A percentile compares a stretch with the other conserved stretches of the same genome.
These are phyloP conservation scores for Drosophila murphyi DNA, from an alignment of 1,140 invertebrate species.

Conservation along the genomic window DNA sequence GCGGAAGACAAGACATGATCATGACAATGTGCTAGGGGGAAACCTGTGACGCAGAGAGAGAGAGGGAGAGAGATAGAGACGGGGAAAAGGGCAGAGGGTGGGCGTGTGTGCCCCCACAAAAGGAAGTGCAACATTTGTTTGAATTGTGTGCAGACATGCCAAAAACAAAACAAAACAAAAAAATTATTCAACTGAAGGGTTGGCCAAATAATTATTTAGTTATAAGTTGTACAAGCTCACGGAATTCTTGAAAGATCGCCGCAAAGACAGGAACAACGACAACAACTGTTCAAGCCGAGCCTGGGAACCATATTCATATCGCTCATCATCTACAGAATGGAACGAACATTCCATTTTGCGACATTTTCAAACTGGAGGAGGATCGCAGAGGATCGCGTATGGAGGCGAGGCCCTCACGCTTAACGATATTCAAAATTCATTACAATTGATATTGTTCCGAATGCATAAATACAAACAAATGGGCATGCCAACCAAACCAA, in stretches of 20 bases:
- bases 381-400: conserved; percentile 18
- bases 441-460: conserved; percentile 84
- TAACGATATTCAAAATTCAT: conserved; percentile 84
- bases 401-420: conserved; percentile 58
- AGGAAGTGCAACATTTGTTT: conserved; percentile 71
- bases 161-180: conserved; percentile 7
- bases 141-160: conserved; percentile 48
- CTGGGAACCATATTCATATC: conserved; percentile 84
- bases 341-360: conserved; percentile 73
- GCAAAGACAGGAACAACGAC: conserved; percentile 7
- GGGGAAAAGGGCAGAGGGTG: not conserved
- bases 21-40: conserved; percentile 25
- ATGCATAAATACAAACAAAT: conserved; percentile 84
- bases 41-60: not conserved
- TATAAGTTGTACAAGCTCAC: conserved; percentile 28
- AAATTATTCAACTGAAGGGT: conserved; percentile 29
- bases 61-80: not conserved
- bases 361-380: conserved; percentile 46
- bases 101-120: conserved; percentile 23
- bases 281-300: conserved; percentile 44
- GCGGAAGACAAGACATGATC: conserved; percentile 41
- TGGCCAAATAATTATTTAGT: conserved; percentile 72
- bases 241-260: conserved; percentile 34
- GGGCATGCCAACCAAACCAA: conserved; percentile 60
- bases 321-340: conserved; percentile 69